Base-by-base conservation (phyloP, 2,888 invertebrate genomes). In the Eremobia ochroleuca region DNA sequence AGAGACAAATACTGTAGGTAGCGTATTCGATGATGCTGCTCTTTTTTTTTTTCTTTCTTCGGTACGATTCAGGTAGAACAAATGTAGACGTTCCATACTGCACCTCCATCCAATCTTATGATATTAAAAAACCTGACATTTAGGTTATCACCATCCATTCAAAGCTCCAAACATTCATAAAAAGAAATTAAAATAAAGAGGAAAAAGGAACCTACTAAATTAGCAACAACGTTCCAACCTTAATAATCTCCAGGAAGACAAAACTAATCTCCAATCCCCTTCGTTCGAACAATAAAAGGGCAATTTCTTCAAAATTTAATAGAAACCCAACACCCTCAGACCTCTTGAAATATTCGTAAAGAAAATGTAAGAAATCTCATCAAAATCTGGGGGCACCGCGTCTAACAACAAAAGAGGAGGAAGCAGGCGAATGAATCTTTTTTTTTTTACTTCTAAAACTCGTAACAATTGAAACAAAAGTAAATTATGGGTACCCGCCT, bases 391-490 rank as follows among this genome's bases (percentile, higher is more conserved):
- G 88, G 89, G 88, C 81, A 81, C 84, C 89, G 79, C 68, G 68
- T 85, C 89, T 86, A 84, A 82, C 83, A 87, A 92, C 91, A 93
- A 93, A 91, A 91, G 89, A 88, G 87, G 81, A 89, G 92, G 91
- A 91, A 92, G 86, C 90, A 89, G 88, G 89, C 85, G 90, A 94
- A 95, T 94, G 94, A 95, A 95, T 95, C 93, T 93, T 92, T 89
- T 90, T 92, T 92, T 87, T 88, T 78, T 89, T 91, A 90, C 88
- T 91, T 91, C 92, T 89, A 88, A 92, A 93, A 94, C 92, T 94
- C 92, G 88, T 92, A 94, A 95, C 95, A 94, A 96, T 96, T 96
- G 96, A 95, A 96, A 96, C 95, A 95, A 96, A 96, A 94, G 95
- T 96, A 96, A 96, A 95, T 96, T 95, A 95, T 93, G 92, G 90